Conservation (phyloP, 2,888 invertebrate species). For the Athalia cordata region DNA sequence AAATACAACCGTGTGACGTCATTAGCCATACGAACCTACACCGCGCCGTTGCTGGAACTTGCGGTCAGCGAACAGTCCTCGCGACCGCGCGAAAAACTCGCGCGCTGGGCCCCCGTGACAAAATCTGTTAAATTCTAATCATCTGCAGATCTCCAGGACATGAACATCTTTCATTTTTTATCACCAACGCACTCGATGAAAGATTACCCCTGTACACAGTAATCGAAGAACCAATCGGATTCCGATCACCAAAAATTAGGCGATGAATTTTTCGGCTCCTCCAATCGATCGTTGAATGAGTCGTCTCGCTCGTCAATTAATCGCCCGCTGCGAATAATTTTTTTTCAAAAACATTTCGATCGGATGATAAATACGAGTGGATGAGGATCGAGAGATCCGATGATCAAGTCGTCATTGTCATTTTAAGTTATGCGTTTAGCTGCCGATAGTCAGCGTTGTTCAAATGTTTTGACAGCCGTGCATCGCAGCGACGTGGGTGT, state of each 20-base stretch:
- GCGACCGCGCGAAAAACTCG: constrained; percentile 15
- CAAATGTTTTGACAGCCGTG: constrained; percentile 3
- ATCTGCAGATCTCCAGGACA: too few relatives aligned
- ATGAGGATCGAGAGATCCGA: background rate
- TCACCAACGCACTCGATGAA: too few relatives aligned
- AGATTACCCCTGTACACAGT: too few relatives aligned
- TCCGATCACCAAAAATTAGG: too few relatives aligned
- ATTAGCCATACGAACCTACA: background rate
- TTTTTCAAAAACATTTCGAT: too few relatives aligned
- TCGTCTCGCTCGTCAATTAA: too few relatives aligned
- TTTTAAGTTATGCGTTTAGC: constrained; percentile 4
- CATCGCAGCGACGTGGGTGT: background rate
- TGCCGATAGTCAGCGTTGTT: constrained; percentile 2
- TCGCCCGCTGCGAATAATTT: too few relatives aligned
- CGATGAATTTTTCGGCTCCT: too few relatives aligned
- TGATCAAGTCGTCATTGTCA: constrained; percentile 13
- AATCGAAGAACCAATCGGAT: too few relatives aligned
- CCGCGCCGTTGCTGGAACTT: background rate
- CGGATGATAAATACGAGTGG: too few relatives aligned
- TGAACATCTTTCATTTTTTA: too few relatives aligned
- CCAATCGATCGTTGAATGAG: too few relatives aligned
- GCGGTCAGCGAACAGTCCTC: constrained; percentile 13
- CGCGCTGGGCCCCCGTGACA: constrained; percentile 34
- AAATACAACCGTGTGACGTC: constrained; percentile 29
- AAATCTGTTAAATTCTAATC: constrained; percentile 13